Base-by-base conservation (phyloP, 2,888 invertebrate species). In the Rotaria sp. region DNA sequence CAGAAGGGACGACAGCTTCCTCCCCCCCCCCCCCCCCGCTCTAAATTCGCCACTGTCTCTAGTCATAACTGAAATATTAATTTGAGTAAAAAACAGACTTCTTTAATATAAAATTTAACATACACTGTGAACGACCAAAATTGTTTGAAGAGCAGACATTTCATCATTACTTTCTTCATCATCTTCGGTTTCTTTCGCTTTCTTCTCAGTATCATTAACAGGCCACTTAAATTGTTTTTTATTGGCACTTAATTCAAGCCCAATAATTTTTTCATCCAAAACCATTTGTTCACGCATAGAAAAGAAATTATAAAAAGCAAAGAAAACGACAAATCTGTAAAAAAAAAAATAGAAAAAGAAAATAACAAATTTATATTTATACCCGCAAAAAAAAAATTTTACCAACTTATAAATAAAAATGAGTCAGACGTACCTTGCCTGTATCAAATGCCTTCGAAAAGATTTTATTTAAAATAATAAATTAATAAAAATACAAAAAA, bases 211-310 rank as follows among this genome's bases (percentile, higher is more conserved):
- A 13, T 41, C 45, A 18, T 45, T 13, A 41, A 45, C 26, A 26
- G 80, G 41, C 80, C 80, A 80, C 45, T 80, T 80, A 45, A n/a
- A 80, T 45, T 80, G 80, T 10, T 80, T 80, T n/a, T 80, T 80
- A 45, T 4, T 41, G 41, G 80, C 45, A n/a, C 45, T 45, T 45
- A 80, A 80, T 80, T 80, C 80, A 1, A 80, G 26, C 5, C 80
- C 80, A 7, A 80, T 45, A 45, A 45, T n/a, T 45, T 80, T 80
- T 45, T 80, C 80, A 7, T 80, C 80, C 45, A 80, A 45, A 80
- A 80, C 80, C 41, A 80, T 45, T 80, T 80, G 80, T 45, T 45
- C 80, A 45, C 45, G 80, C 80, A 80, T 80, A 67, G 67, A 26
- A 55, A 26, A 21, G 4, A 52, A 52, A 24, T 50, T 55, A 26